Percentiles rank a stretch among this genome's conserved stretches.
Conservation (phyloP, 2,113 vertebrate genomes). For the Orientallactaga bullata region DNA sequence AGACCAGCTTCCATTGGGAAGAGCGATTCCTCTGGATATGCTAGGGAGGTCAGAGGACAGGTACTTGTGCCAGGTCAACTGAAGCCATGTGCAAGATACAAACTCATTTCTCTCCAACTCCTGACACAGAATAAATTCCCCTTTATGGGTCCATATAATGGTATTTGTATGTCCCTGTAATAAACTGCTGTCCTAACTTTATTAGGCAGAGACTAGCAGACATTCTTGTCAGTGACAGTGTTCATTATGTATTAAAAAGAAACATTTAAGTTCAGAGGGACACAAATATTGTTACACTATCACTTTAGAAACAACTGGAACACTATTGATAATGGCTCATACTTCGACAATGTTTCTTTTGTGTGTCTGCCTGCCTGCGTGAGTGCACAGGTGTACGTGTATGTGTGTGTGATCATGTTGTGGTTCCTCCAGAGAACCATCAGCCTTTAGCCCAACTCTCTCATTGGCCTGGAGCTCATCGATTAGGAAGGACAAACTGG, state of each 20-base stretch:
- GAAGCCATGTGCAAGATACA: background rate
- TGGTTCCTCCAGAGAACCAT: too few relatives aligned
- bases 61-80: background rate
- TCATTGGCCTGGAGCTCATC: too few relatives aligned
- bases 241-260: background rate
- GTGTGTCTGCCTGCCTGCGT: too few relatives aligned
- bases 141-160: background rate
- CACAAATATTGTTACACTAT: background rate
- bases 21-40: too few relatives aligned
- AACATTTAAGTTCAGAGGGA: background rate
- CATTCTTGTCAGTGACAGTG: background rate
- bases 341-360: background rate
- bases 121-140: constrained; percentile 4
- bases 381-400: too few relatives aligned
- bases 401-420: too few relatives aligned
- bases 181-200: background rate
- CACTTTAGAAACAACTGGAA: background rate
- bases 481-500: too few relatives aligned
- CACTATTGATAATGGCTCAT: background rate
- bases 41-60: background rate
- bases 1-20: background rate
- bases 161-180: too few relatives aligned
- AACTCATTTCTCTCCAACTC: background rate
- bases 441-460: too few relatives aligned
- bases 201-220: background rate